Evolutionary conservation across 2,888 invertebrate species (phyloP).

Genomic region (Opisthograptis luteolata): DNA sequence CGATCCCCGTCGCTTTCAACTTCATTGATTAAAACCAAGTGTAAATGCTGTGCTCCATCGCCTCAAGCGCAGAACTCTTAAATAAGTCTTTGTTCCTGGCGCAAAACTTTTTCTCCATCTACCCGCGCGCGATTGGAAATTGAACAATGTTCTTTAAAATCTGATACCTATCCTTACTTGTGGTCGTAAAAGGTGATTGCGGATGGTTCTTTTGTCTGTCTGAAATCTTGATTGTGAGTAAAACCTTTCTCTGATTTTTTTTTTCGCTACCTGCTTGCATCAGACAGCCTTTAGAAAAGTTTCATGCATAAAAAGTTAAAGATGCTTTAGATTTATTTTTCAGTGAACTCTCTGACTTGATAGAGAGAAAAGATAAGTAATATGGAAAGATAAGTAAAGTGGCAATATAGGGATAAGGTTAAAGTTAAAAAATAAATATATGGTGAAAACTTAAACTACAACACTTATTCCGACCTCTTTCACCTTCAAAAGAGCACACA

Average conservation of each 20-base stretch:
- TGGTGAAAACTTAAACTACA: too few relatives aligned
- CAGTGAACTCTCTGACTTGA: too few relatives aligned
- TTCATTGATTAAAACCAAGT: constrained; percentile 79
- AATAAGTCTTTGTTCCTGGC: constrained; percentile 62
- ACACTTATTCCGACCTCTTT: too few relatives aligned
- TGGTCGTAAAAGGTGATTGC: constrained; percentile 5
- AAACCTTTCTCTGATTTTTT: background rate
- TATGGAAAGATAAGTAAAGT: too few relatives aligned
- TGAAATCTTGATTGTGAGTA: constrained; percentile 17
- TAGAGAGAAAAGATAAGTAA: too few relatives aligned
- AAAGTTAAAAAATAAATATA: too few relatives aligned
- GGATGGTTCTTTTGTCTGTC: background rate
- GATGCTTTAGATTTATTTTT: too few relatives aligned
- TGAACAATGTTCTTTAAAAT: constrained; percentile 37
- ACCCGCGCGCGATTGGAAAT: constrained; percentile 42
- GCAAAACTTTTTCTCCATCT: constrained; percentile 57
- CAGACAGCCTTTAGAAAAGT: too few relatives aligned
- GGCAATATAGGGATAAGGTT: too few relatives aligned
- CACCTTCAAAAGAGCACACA: too few relatives aligned
- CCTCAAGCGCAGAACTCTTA: constrained; percentile 43
- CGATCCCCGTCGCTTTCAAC: constrained; percentile 65
- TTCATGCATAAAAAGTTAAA: too few relatives aligned
- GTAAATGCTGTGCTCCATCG: constrained; percentile 64
- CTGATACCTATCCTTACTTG: constrained; percentile 17
- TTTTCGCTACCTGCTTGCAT: too few relatives aligned